These are phyloP conservation scores for Tachycineta bicolor DNA, from an alignment of 2,113 vertebrate species.

Conservation along the genomic window DNA sequence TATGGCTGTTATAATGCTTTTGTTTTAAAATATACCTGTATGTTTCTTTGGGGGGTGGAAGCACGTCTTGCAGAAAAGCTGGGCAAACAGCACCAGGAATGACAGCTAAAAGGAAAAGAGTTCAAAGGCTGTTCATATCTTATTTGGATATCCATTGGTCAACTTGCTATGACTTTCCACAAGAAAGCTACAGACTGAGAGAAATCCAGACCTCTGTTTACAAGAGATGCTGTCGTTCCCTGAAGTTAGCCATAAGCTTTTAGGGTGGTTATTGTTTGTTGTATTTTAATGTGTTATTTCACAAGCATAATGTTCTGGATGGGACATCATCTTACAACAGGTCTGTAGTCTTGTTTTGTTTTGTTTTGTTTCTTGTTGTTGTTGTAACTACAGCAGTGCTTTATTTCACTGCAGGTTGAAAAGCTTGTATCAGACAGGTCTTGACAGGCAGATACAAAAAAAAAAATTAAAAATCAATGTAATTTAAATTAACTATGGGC, in stretches of 20 bases:
- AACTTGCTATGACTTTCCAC: background rate
- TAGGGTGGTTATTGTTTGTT: background rate
- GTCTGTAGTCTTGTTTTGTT: background rate
- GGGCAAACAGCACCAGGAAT: background rate
- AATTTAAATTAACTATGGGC: background rate
- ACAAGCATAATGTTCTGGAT: background rate
- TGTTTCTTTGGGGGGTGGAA: background rate
- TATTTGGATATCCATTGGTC: background rate
- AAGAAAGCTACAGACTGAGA: background rate
- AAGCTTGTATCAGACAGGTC: background rate
- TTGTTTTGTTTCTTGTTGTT: background rate
- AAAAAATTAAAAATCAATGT: background rate
- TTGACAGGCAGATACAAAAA: background rate
- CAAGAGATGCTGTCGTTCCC: background rate
- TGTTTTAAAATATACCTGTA: background rate
- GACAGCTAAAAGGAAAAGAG: background rate
- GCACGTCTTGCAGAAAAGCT: accelerated
- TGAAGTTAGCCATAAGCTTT: background rate
- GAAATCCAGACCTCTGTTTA: background rate
- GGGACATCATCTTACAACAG: background rate
- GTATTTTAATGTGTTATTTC: background rate
- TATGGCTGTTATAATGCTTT: background rate
- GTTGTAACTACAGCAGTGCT: background rate
- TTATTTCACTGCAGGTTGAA: background rate
- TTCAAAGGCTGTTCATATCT: background rate